Evolutionary conservation across 2,888 invertebrate genomes (phyloP).

Genomic region (Andrena chrysosceles): DNA sequence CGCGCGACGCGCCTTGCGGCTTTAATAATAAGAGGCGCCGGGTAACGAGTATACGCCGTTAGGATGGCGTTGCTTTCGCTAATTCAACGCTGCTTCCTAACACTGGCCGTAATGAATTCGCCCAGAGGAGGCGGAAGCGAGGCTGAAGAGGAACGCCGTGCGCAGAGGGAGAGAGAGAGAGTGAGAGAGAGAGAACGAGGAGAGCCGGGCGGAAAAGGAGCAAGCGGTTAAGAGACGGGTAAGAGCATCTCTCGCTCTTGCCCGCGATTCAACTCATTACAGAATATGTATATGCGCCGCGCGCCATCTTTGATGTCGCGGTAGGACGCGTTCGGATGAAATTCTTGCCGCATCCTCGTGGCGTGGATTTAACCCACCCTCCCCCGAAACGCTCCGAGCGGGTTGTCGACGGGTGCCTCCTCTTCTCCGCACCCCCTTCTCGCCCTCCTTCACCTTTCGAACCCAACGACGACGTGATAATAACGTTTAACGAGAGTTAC

Average conservation of each 20-base stretch:
- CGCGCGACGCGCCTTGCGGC: constrained; percentile 61
- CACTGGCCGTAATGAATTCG: constrained; percentile 80
- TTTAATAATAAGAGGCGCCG: constrained; percentile 71
- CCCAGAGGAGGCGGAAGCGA: constrained; percentile 60
- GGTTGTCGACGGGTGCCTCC: constrained; percentile 8
- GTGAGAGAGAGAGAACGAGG: not conserved
- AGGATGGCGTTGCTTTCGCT: constrained; percentile 66
- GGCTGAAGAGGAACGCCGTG: constrained; percentile 5
- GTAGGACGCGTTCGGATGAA: constrained; percentile 75
- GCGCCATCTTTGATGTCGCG: constrained; percentile 82
- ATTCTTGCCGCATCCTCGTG: constrained; percentile 65
- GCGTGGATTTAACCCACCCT: constrained; percentile 63
- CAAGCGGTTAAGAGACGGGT: constrained; percentile 4
- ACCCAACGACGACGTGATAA: constrained; percentile 61
- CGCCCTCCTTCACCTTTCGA: constrained; percentile 38
- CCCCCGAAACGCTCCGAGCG: constrained; percentile 68
- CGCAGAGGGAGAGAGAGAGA: constrained; percentile 1
- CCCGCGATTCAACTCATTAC: constrained; percentile 83
- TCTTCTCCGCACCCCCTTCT: not conserved
- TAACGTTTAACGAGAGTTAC: constrained; percentile 70
- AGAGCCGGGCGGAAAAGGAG: not conserved
- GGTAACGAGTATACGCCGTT: constrained; percentile 68
- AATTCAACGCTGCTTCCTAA: constrained; percentile 69
- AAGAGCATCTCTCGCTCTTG: constrained; percentile 57
- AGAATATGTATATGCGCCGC: constrained; percentile 75